Percentiles rank a stretch among this genome's conserved stretches.
These are phyloP conservation scores for Limanda limanda DNA, from an alignment of 2,113 vertebrate species.

Conservation along the genomic window DNA sequence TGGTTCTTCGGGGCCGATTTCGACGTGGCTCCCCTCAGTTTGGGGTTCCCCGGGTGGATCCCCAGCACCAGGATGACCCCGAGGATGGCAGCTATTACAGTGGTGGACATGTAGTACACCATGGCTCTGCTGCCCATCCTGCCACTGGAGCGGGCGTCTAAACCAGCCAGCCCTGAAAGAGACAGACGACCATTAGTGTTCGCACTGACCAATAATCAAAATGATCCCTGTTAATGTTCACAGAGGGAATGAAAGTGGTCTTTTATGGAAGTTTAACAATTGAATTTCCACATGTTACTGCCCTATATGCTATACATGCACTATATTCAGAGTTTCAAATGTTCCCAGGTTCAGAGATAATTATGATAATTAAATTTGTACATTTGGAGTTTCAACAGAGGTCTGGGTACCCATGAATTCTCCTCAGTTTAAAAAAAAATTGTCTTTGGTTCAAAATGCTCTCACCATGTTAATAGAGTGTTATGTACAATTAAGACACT, in stretches of 20 bases:
- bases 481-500: too few relatives aligned
- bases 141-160: constrained; percentile 87
- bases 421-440: too few relatives aligned
- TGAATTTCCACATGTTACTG: neutral
- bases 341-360: too few relatives aligned
- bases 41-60: constrained; percentile 88
- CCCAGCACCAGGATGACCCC: constrained; percentile 87
- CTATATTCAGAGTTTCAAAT: too few relatives aligned
- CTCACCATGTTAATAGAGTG: too few relatives aligned
- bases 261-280: neutral
- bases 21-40: constrained; percentile 64
- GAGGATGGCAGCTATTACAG: constrained; percentile 84
- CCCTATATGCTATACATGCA: neutral
- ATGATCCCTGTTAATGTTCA: neutral
- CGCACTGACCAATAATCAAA: neutral
- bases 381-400: too few relatives aligned
- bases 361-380: too few relatives aligned
- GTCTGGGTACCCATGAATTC: too few relatives aligned
- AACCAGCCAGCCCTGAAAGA: constrained; percentile 83
- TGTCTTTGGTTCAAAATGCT: too few relatives aligned
- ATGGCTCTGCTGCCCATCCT: constrained; percentile 87
- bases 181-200: neutral
- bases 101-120: constrained; percentile 89
- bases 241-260: too few relatives aligned
- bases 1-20: constrained; percentile 62